These are phyloP conservation scores for Rhabdophis nuchalis DNA, from an alignment of 2,797 vertebrate species.

Conservation along the genomic window DNA sequence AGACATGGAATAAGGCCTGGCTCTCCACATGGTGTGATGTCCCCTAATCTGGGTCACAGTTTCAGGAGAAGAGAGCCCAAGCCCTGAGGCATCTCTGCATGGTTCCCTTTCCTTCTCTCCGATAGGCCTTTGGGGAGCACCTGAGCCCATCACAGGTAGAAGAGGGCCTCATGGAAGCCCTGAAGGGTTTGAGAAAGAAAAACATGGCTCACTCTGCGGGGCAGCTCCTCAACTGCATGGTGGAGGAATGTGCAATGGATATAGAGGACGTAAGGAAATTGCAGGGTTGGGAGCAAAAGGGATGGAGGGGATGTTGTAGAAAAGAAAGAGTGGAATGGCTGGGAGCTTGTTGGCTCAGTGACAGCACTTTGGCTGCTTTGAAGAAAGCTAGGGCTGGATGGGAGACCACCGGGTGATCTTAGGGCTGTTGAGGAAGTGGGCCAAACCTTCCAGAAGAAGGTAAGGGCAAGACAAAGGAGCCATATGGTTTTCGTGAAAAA, in stretches of 20 bases:
- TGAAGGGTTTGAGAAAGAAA: neutral
- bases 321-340: too few species aligned
- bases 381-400: neutral
- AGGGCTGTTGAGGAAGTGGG: neutral
- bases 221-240: neutral
- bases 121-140: constrained; percentile 19
- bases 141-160: neutral
- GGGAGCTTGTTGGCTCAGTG: too few species aligned
- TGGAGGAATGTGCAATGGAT: constrained; percentile 4
- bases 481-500: neutral
- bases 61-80: too few species aligned
- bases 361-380: too few species aligned
- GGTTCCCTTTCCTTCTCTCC: neutral
- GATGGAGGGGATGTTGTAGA: neutral
- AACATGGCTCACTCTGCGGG: neutral
- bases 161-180: neutral
- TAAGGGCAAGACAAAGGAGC: neutral
- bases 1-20: neutral
- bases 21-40: neutral
- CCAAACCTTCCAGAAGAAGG: neutral
- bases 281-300: neutral
- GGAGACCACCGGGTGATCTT: neutral
- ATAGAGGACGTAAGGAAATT: constrained; percentile 9
- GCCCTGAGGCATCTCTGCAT: neutral
- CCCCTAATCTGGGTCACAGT: neutral